Conservation (phyloP, 2,797 vertebrate genomes). For the Merluccius polli region DNA sequence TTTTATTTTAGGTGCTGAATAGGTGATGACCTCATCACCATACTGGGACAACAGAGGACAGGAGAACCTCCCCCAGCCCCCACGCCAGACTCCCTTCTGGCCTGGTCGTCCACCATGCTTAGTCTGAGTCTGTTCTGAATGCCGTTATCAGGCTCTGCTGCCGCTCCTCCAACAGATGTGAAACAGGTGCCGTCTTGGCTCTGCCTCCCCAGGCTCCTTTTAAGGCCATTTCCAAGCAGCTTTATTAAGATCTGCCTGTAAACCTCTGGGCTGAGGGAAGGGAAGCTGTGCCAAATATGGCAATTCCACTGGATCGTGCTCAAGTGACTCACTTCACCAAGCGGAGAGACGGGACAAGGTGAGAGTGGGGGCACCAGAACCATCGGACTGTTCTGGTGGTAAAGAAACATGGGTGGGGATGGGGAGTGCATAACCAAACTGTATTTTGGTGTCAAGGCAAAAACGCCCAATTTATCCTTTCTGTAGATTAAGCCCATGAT, state of each 20-base stretch:
- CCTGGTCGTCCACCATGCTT: too few relatives aligned
- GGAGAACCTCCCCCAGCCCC: constrained; percentile 3
- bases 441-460: not conserved
- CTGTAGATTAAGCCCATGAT: not conserved
- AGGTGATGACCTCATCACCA: not conserved
- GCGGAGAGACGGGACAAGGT: constrained; percentile 14
- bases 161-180: constrained; percentile 56
- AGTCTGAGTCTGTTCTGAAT: constrained; percentile 30
- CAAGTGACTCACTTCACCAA: constrained; percentile 26
- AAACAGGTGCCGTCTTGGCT: constrained; percentile 72
- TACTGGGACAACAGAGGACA: constrained; percentile 16
- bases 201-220: constrained; percentile 65
- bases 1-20: constrained; percentile 1
- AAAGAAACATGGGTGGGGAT: not conserved
- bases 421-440: not conserved
- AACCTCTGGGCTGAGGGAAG: constrained; percentile 36
- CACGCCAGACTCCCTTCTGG: too few relatives aligned
- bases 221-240: constrained; percentile 71
- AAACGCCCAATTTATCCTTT: not conserved
- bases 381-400: not conserved
- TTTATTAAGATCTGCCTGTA: constrained; percentile 74
- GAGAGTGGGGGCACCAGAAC: not conserved
- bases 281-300: constrained; percentile 74
- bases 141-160: constrained; percentile 59
- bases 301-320: constrained; percentile 56